Conservation (phyloP, 2,888 invertebrate species). For the Aleiodes alternator region DNA sequence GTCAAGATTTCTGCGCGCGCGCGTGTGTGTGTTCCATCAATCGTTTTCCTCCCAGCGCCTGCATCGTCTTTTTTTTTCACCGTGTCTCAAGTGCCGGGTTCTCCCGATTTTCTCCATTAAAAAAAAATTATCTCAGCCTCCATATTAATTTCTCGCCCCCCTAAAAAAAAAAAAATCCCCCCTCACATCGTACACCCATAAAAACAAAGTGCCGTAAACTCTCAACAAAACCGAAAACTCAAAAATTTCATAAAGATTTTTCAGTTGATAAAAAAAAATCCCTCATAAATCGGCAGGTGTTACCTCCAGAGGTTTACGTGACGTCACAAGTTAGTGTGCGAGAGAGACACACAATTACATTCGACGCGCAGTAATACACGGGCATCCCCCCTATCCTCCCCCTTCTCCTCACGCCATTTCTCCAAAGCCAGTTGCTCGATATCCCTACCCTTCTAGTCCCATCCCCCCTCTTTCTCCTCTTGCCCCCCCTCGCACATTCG, state of each 20-base stretch:
- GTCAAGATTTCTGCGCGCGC: no score
- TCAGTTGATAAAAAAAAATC: background rate
- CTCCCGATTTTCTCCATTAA: conserved; percentile 1
- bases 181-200: background rate
- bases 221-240: background rate
- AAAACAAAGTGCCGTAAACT: background rate
- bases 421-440: conserved; percentile 27
- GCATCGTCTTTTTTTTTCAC: no score
- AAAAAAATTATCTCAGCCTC: background rate
- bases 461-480: background rate
- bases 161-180: no score
- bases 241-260: background rate
- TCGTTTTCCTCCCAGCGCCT: no score
- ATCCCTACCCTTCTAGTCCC: conserved; percentile 1
- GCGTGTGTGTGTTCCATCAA: no score
- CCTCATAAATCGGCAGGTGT: conserved; percentile 29
- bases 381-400: background rate
- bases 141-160: no score
- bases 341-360: no score
- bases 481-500: background rate
- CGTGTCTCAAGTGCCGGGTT: no score
- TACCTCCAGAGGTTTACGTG: background rate
- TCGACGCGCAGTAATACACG: conserved; percentile 36
- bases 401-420: background rate
- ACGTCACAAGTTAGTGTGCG: background rate